Evolutionary conservation across 2,113 vertebrate genomes (phyloP), one percentile per base, ranked within the genome.

Genomic region (Gavialis gangeticus): DNA sequence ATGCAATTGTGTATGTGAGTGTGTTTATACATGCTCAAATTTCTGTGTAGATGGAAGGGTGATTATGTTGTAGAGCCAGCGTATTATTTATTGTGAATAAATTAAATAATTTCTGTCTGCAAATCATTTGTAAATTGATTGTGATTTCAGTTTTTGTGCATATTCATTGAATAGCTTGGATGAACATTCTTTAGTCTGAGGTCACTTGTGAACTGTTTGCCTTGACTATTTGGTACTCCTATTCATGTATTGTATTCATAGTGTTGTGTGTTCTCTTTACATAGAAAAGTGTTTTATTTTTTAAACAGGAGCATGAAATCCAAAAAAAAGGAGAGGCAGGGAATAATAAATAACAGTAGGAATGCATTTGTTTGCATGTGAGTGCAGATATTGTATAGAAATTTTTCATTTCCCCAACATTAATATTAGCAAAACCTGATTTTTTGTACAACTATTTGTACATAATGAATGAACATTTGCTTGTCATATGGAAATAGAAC

Each of bases 11-110:
- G 24, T 9, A 6, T 15, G n/a, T 37, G 64, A 63, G 54, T 1
- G 5, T 3, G 3, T 0, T 4, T 9, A 11, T 55, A 10, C 17
- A n/a, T 17, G 27, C 54, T 54, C 21, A 0, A 3, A 1, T 34
- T n/a, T 85, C 28, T 79, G 54, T n/a, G 55, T 14, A 12, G 14
- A 83, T 80, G 1, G 24, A 73, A 6, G 66, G 22, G 14, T 19
- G 13, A 54, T 34, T 59, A 28, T 76, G 2, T 4, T 54, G 79
- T 80, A 89, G 85, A 79, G 59, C 2, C 0, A 66, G 37, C 62
- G 24, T 22, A 24, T 73, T 46, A 15, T 87, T 85, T 34, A 18
- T 37, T 78, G 64, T 21, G 63, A 34, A 11, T 88, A 84, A 94
- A 90, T 80, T 37, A 86, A 86, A 82, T 34, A 55, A 28, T 84